Percentiles rank a stretch among this genome's conserved stretches.
phyloP scores from a whole-genome alignment of 2,797 vertebrate genomes.

The Takifugu ocellatus region DNA sequence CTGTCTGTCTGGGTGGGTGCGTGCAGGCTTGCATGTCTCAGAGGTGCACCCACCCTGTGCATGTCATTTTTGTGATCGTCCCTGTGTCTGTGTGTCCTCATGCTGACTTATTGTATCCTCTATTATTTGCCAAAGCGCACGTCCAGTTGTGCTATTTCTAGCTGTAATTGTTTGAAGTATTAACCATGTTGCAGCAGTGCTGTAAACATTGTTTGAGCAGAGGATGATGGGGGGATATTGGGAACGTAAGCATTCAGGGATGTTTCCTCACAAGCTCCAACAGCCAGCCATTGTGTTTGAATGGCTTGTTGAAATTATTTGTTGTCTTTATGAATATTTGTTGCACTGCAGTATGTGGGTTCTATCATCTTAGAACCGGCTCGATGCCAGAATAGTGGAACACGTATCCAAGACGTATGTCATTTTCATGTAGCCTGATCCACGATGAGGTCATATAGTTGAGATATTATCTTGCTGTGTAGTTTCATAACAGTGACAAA shows the following conservation, averaged over 20 bases:
- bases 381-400: too few species aligned
- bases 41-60: too few species aligned
- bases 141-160: conserved; percentile 25
- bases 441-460: neutral
- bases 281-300: neutral
- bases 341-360: too few species aligned
- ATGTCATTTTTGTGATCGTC: too few species aligned
- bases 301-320: too few species aligned
- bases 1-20: conserved; percentile 8
- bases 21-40: conserved; percentile 13
- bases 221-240: conserved; percentile 3
- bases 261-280: neutral
- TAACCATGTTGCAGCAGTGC: conserved; percentile 19
- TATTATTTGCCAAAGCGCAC: conserved; percentile 27
- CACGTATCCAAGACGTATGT: too few species aligned
- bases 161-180: conserved; percentile 39
- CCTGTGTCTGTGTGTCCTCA: neutral
- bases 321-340: too few species aligned
- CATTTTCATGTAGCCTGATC: too few species aligned
- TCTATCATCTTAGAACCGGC: too few species aligned
- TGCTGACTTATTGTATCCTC: neutral
- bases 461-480: conserved; percentile 3
- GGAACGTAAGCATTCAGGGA: neutral
- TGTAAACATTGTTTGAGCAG: conserved; percentile 23
- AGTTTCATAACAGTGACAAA: conserved; percentile 5